Evolutionary conservation across 2,888 invertebrate species (phyloP), one percentile per base, ranked within the genome.

Genomic region (Agrochola circellaris): DNA sequence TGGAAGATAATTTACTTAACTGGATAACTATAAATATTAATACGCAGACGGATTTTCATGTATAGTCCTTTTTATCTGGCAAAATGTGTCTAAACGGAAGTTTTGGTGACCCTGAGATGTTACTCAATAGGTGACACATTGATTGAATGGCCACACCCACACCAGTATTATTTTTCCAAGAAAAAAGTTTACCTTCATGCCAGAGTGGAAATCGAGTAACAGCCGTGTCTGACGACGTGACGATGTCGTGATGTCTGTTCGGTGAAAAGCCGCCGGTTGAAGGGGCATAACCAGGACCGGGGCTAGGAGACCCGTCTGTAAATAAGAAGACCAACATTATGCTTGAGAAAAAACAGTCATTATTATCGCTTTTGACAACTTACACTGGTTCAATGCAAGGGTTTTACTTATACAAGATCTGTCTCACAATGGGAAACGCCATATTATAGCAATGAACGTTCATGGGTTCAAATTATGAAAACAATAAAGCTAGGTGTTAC

Each of bases 221-320:
- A 2, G 95, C 94, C 11, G 95, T 91, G 73, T 96, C 96, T 0
- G 96, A 95, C 0, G 96, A 96, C 9, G 96, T 94, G 61, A 96
- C 96, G 15, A 95, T 93, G 75, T 96, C 96, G 79, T 95, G 96
- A 80, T 96, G 96, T 58, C 96, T 92, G 75, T 91, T 93, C 2
- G 96, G 96, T 34, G 96, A 96, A 80, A 94, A 96, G 0, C 93
- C 95, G 0, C 95, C 95, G 1, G 92, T 84, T 0, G 94, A 92
- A 4, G 95, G 93, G 11, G 93, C 93, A 80, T 95, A 96, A 1
- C 92, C 94, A 3, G 95, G 92, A 0, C 95, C 95, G 0, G 96
- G 96, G 48, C 96, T 96, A 7, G 95, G 92, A 6, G 95, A 95
- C 3, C 95, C 96, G 42, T 96, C 96, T 96, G 91, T 5, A 91